Evolutionary conservation across 2,797 vertebrate species (phyloP).

Genomic region (Tinamus major): DNA sequence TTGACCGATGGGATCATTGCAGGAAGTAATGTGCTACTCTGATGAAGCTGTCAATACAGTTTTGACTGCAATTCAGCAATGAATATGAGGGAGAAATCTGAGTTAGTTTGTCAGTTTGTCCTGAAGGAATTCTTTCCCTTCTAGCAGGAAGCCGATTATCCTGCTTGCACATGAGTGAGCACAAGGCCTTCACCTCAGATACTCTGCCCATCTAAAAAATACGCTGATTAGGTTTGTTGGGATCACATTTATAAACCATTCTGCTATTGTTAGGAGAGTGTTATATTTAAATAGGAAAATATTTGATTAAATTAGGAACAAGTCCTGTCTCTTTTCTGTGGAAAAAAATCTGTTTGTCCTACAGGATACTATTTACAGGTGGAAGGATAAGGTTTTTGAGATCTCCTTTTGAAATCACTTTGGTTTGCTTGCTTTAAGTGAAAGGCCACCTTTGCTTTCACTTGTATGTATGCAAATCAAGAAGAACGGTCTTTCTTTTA

Average conservation of each 20-base stretch:
- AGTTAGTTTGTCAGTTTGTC: neutral
- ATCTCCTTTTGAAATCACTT: neutral
- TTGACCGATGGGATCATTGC: neutral
- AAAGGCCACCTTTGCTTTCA: neutral
- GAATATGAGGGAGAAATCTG: neutral
- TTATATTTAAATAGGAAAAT: neutral
- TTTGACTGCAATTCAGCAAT: neutral
- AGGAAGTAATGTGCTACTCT: neutral
- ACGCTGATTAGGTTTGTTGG: neutral
- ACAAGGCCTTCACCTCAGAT: neutral
- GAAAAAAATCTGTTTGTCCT: neutral
- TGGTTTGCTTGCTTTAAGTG: neutral
- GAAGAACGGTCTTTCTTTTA: neutral
- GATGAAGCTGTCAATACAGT: fast-evolving
- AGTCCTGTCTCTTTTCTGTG: neutral
- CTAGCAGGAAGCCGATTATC: neutral
- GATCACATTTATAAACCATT: neutral
- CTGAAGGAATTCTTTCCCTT: neutral
- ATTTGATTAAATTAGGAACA: neutral
- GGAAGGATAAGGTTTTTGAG: neutral
- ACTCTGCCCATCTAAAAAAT: neutral
- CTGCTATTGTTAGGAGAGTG: neutral
- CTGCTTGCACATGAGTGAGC: neutral
- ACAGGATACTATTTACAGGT: neutral
- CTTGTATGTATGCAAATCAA: neutral